These are phyloP conservation scores for Desmodus rotundus DNA, from an alignment of 2,113 vertebrate species.

Conservation along the genomic window DNA sequence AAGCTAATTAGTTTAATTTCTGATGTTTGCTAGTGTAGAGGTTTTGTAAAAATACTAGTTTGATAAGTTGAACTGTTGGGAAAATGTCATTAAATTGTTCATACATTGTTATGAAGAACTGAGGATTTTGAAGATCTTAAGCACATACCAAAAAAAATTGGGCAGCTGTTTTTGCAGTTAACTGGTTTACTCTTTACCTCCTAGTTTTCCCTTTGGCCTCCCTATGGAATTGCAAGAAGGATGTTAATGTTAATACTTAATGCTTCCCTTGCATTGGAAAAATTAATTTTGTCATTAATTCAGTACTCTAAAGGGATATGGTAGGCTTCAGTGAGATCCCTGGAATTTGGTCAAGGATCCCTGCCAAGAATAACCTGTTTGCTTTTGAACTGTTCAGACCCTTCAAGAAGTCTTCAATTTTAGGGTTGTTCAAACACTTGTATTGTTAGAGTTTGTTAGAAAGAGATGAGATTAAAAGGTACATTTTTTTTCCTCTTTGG, in stretches of 20 bases:
- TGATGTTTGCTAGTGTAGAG: constrained; percentile 26
- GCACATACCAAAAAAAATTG: neutral
- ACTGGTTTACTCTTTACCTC: neutral
- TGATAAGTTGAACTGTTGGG: constrained; percentile 25
- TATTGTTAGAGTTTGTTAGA: constrained; percentile 26
- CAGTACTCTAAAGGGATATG: neutral
- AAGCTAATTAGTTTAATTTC: constrained; percentile 38
- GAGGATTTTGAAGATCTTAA: constrained; percentile 47
- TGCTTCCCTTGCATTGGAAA: constrained; percentile 1
- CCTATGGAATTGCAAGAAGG: neutral
- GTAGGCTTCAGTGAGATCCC: constrained; percentile 18
- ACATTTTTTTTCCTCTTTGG: neutral
- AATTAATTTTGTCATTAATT: constrained; percentile 13
- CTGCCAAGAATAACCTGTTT: neutral
- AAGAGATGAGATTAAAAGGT: neutral
- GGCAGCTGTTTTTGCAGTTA: neutral
- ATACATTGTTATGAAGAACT: neutral
- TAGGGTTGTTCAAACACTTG: constrained; percentile 29
- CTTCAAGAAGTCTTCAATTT: constrained; percentile 18
- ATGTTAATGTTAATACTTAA: constrained; percentile 17
- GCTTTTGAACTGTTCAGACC: constrained; percentile 23
- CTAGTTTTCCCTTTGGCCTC: neutral
- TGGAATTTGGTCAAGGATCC: constrained; percentile 10
- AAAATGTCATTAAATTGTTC: constrained; percentile 33
- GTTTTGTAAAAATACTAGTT: constrained; percentile 30